phyloP scores from a whole-genome alignment of 1,140 invertebrate species.

The Solenopsis fugax region DNA sequence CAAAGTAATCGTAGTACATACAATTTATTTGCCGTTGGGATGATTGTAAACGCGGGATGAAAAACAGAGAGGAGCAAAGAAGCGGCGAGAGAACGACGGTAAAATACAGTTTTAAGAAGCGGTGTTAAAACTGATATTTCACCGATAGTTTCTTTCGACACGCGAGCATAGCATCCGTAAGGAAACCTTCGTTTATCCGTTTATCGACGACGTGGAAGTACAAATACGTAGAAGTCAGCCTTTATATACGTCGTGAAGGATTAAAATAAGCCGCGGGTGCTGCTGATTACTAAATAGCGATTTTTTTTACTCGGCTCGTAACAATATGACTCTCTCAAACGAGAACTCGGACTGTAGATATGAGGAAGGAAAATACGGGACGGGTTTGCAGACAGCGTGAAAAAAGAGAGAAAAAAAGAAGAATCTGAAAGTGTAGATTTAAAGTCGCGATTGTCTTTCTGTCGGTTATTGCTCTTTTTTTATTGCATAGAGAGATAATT shows the following conservation, averaged over 20 bases:
- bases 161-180: not conserved
- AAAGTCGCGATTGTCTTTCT: conserved; percentile 48
- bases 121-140: conserved; percentile 78
- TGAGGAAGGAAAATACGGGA: not conserved
- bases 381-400: not conserved
- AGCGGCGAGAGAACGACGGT: conserved; percentile 11
- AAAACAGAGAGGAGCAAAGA: not conserved
- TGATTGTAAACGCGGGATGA: conserved; percentile 1
- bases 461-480: conserved; percentile 35
- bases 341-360: conserved; percentile 11
- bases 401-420: conserved; percentile 22
- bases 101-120: conserved; percentile 78
- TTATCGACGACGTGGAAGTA: conserved; percentile 47
- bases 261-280: conserved; percentile 6
- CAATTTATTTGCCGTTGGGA: conserved; percentile 19
- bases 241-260: conserved; percentile 32
- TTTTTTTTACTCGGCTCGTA: conserved; percentile 42
- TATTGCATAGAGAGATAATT: conserved; percentile 15
- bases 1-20: conserved; percentile 41
- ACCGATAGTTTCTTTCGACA: not conserved
- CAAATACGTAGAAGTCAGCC: conserved; percentile 53
- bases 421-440: conserved; percentile 17
- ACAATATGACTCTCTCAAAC: conserved; percentile 27
- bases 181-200: conserved; percentile 18
- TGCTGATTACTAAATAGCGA: conserved; percentile 23